Evolutionary conservation across 2,113 vertebrate species (phyloP).

Genomic region (Periophthalmus modestus): DNA sequence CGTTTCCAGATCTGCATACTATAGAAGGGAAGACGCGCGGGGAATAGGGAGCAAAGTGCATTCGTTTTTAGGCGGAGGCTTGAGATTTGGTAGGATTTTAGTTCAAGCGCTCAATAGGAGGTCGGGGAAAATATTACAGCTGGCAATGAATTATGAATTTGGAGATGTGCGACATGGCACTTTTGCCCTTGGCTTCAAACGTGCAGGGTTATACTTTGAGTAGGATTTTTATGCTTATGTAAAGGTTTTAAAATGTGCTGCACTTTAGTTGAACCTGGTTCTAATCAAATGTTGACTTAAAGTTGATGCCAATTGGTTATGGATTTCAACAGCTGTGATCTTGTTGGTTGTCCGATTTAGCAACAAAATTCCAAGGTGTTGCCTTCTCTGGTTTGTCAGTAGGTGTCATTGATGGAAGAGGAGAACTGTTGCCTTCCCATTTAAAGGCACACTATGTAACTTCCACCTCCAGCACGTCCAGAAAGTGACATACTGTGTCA

Average conservation of each 20-base stretch:
- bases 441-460: too few relatives aligned
- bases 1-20: slow-evolving; percentile 14
- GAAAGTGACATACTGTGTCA: too few relatives aligned
- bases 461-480: too few relatives aligned
- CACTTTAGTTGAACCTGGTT: too few relatives aligned
- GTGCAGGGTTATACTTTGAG: neutral
- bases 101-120: neutral
- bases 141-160: neutral
- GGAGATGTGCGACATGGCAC: neutral
- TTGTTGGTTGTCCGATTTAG: too few relatives aligned
- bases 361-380: too few relatives aligned
- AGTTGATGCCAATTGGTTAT: too few relatives aligned
- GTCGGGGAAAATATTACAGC: neutral
- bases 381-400: too few relatives aligned
- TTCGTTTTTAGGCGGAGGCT: slow-evolving; percentile 11
- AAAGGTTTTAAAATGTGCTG: neutral
- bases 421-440: too few relatives aligned
- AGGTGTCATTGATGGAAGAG: too few relatives aligned
- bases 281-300: too few relatives aligned
- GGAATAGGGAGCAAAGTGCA: slow-evolving; percentile 29
- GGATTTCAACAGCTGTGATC: too few relatives aligned
- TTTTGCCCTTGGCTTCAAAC: neutral
- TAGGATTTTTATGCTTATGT: neutral
- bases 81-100: slow-evolving; percentile 8
- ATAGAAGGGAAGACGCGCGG: slow-evolving; percentile 8